Percentiles rank a stretch among this genome's conserved stretches.
phyloP scores from a whole-genome alignment of 64 coral and sea anemone genomes.

The Montipora foliosa region DNA sequence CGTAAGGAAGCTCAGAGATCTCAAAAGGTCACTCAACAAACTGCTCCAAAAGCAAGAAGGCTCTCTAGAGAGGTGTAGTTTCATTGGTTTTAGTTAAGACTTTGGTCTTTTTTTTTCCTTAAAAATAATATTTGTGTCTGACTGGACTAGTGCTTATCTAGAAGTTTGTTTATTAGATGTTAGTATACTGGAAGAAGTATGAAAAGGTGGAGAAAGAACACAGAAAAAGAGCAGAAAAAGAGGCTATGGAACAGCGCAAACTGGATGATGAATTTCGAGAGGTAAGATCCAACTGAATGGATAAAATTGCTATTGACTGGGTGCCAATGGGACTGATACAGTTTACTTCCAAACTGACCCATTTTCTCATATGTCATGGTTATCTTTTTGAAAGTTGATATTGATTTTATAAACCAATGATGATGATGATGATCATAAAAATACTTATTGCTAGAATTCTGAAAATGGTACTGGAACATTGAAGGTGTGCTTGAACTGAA shows the following conservation, averaged over 20 bases:
- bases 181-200: conserved; percentile 99
- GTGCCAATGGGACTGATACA: no score
- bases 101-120: background rate
- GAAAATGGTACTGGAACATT: no score
- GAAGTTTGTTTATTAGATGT: conserved; percentile 69
- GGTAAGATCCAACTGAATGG: conserved; percentile 35
- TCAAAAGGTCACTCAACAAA: conserved; percentile 93
- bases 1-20: conserved; percentile 93
- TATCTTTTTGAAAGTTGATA: no score
- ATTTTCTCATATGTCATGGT: no score
- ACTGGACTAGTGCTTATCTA: background rate
- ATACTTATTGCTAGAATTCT: no score
- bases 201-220: conserved; percentile 99
- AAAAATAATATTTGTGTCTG: background rate
- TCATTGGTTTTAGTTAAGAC: background rate
- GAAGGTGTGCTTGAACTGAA: no score
- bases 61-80: conserved; percentile 82
- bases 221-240: conserved; percentile 96
- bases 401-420: no score
- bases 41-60: conserved; percentile 87
- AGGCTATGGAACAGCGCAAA: conserved; percentile 98
- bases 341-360: no score
- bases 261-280: conserved; percentile 97
- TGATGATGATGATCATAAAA: no score
- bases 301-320: no score